phyloP scores from a whole-genome alignment of 2,113 vertebrate species.

The Microcebus murinus region DNA sequence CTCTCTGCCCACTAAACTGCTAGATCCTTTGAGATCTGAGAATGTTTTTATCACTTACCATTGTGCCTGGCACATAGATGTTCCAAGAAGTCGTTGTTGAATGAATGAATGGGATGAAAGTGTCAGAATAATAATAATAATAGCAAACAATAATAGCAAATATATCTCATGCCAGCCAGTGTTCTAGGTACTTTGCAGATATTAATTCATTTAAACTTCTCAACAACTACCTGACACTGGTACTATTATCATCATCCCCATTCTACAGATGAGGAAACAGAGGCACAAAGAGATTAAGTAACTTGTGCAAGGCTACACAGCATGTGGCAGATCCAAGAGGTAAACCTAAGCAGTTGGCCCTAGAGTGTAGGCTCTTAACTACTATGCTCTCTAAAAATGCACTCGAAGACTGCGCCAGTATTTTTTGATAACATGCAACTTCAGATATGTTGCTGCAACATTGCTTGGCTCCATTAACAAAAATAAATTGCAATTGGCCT shows the following conservation, averaged over 20 bases:
- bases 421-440: neutral
- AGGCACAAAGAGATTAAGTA: neutral
- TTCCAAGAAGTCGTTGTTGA: neutral
- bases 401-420: neutral
- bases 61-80: neutral
- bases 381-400: neutral
- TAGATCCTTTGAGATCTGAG: neutral
- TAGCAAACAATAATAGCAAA: neutral
- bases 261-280: neutral
- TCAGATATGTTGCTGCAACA: neutral
- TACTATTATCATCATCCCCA: neutral
- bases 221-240: neutral
- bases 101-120: neutral
- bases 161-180: neutral
- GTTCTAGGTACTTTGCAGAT: neutral
- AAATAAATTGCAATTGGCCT: neutral
- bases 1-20: neutral
- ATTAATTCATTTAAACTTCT: slow-evolving; percentile 18
- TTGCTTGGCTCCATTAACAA: neutral
- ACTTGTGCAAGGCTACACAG: neutral
- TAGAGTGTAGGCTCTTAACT: neutral
- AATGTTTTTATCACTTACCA: neutral
- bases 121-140: neutral
- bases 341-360: neutral
- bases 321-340: neutral